Conservation (phyloP, 2,888 invertebrate species). For the Campoplex nolae region DNA sequence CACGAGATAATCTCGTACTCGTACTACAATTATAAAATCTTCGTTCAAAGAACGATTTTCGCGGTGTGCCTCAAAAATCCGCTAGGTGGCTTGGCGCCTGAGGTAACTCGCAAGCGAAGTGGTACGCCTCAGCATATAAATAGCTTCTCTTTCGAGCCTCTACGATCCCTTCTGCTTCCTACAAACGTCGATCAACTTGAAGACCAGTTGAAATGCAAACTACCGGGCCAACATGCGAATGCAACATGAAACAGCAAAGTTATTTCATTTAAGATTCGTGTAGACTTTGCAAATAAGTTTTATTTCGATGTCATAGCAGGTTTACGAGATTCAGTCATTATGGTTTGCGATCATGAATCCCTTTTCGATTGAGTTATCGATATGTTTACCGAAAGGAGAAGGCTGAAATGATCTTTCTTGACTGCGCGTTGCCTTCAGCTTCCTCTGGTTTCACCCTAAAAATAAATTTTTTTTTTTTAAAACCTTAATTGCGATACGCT, state of each 20-base stretch:
- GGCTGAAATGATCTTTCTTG: neutral
- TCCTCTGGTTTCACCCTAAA: neutral
- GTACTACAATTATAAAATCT: neutral
- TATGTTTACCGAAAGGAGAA: neutral
- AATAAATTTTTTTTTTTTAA: neutral
- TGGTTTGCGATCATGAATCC: neutral
- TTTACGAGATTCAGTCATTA: neutral
- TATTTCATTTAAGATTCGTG: conserved; percentile 6
- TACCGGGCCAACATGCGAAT: neutral
- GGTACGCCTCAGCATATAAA: neutral
- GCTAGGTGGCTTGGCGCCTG: neutral
- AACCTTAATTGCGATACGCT: neutral
- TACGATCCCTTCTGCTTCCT: neutral
- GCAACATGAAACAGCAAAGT: neutral
- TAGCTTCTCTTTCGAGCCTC: neutral
- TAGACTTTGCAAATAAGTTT: neutral
- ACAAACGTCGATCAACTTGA: neutral
- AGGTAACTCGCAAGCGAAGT: neutral
- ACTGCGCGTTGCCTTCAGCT: neutral
- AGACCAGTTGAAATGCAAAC: neutral
- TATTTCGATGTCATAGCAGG: no score
- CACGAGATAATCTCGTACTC: neutral
- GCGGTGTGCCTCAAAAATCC: neutral
- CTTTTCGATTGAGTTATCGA: neutral
- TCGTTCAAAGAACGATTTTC: neutral